phyloP scores from a whole-genome alignment of 2,797 vertebrate genomes.

The Rhabdophis nuchalis region DNA sequence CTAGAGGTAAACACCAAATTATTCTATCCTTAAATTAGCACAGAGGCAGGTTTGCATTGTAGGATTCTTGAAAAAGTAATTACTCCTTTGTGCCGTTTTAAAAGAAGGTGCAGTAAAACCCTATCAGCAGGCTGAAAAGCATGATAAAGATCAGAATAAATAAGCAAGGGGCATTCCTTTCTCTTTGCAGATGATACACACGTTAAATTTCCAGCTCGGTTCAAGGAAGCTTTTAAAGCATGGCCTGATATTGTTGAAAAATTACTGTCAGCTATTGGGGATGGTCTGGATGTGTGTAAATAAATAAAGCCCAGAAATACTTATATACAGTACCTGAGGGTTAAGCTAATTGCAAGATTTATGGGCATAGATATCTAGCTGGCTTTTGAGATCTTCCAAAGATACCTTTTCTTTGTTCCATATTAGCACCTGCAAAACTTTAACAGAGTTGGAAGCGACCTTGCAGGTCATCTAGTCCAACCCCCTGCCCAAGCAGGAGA shows the following conservation, averaged over 20 bases:
- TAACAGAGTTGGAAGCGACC: no score
- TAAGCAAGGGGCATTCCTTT: neutral
- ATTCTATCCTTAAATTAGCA: neutral
- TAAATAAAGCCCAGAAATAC: neutral
- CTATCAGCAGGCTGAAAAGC: neutral
- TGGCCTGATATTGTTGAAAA: neutral
- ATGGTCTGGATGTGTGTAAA: neutral
- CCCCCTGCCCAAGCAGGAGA: no score
- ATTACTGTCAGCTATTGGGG: neutral
- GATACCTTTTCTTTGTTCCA: neutral
- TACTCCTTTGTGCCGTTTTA: neutral
- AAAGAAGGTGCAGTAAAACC: neutral
- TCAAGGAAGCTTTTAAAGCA: neutral
- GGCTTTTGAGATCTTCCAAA: neutral
- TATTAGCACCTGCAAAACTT: neutral
- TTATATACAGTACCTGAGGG: neutral
- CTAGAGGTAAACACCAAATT: conserved; percentile 18
- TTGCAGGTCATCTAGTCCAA: no score
- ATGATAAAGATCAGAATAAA: neutral
- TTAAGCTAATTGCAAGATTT: neutral
- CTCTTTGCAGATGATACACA: neutral
- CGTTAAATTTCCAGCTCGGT: neutral
- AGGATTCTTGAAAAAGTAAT: neutral
- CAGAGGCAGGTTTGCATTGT: neutral
- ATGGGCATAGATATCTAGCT: neutral